Base-by-base conservation (phyloP, 2,113 vertebrate species). In the Syrrhaptes paradoxus region DNA sequence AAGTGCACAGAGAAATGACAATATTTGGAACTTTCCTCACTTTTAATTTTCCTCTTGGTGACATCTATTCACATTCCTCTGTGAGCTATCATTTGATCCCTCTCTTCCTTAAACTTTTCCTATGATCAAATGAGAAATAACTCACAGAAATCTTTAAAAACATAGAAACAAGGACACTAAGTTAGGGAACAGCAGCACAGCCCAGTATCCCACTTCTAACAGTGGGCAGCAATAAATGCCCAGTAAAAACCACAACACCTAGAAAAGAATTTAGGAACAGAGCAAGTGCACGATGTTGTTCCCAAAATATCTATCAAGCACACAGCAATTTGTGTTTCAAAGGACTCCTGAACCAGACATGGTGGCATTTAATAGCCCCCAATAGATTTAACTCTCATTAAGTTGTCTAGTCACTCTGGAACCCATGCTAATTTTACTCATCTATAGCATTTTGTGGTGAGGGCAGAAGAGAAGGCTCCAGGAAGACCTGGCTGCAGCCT, bases 341-440 rank as follows among this genome's bases (percentile, higher is more conserved):
- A 96, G 72, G 41, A 93, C 73, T 93, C 86, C 52, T 77, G 61
- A 90, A 78, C 59, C 83, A 95, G 92, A 86, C 48, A 67, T 34
- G 16, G 32, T 59, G 59, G 61, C 38, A 71, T 81, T 59, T 89
- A 89, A 86, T 59, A 89, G 65, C 8, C 61, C 58, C 79, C 94
- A 74, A 34, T 59, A 48, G 83, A 74, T 84, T 66, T 3, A 86
- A 55, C 48, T 74, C 93, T 92, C 88, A 80, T 88, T 67, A 84
- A 96, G 48, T n/a, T 74, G 79, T 88, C 85, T 84, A 90, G 85
- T 95, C 88, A 92, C 51, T 90, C 72, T 80, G 88, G 51, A 94
- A 88, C 38, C 54, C 79, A 62, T 10, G 34, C 20, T 93, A 59
- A 92, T 94, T 94, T 96, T 93, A 92, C 32, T 86, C 71, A 70